Percentiles rank a stretch among this genome's conserved stretches.
phyloP scores from a whole-genome alignment of 2,797 vertebrate genomes.

The Anguilla megastoma region DNA sequence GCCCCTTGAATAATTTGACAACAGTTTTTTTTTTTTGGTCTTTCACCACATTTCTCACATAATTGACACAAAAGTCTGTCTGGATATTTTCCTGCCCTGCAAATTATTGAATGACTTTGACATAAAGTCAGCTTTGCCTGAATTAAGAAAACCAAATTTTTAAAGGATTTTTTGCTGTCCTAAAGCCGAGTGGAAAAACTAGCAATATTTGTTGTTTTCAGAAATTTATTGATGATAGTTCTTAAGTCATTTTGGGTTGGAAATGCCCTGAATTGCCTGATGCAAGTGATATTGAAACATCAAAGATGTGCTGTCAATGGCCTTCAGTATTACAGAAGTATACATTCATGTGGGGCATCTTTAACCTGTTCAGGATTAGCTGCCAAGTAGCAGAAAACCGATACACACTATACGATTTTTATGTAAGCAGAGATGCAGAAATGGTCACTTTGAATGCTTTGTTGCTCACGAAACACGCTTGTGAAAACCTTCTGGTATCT shows the following conservation, averaged over 20 bases:
- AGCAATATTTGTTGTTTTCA: not conserved
- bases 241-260: not conserved
- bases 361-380: not conserved
- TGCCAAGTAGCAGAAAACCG: not conserved
- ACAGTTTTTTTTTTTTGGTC: not conserved
- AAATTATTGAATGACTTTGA: not conserved
- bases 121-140: not conserved
- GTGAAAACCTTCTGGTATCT: not conserved
- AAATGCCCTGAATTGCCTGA: not conserved
- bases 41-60: not conserved
- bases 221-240: not conserved
- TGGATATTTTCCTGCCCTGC: not conserved
- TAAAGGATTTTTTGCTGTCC: not conserved
- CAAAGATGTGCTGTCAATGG: not conserved
- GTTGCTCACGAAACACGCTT: slow-evolving; percentile 11
- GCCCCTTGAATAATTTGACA: not conserved
- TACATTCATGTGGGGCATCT: not conserved
- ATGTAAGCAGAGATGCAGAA: not conserved
- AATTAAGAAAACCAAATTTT: not conserved
- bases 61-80: not conserved
- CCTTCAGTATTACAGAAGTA: not conserved
- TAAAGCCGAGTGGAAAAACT: not conserved
- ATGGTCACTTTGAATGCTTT: slow-evolving; percentile 5
- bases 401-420: not conserved
- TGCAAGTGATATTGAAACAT: not conserved